Conservation (phyloP, 2,113 vertebrate species). For the Beaufortia kweichowensis region DNA sequence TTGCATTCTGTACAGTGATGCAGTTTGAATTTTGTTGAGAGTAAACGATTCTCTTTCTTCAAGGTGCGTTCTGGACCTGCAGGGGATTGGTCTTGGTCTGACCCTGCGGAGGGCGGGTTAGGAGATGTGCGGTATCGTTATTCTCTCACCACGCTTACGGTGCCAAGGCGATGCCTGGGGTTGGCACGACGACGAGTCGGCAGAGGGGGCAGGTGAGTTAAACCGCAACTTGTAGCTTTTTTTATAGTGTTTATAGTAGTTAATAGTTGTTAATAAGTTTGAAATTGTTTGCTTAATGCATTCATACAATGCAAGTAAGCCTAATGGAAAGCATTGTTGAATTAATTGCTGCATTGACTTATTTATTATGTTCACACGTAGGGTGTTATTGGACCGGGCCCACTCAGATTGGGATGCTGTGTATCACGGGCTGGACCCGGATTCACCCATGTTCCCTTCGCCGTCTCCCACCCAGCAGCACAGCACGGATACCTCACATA, state of each 20-base stretch:
- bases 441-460: slow-evolving; percentile 80
- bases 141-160: slow-evolving; percentile 92
- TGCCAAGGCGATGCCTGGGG: slow-evolving; percentile 87
- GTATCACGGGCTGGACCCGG: slow-evolving; percentile 84
- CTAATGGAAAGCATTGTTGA: too few relatives aligned
- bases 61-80: slow-evolving; percentile 85
- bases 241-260: too few relatives aligned
- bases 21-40: not conserved
- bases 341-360: not conserved
- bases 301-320: too few relatives aligned
- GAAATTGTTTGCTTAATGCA: too few relatives aligned
- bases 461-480: slow-evolving; percentile 84
- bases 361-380: slow-evolving; percentile 52
- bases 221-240: too few relatives aligned
- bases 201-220: slow-evolving; percentile 90
- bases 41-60: not conserved
- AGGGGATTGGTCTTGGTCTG: slow-evolving; percentile 90
- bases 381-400: slow-evolving; percentile 91
- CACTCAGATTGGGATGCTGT: slow-evolving; percentile 80
- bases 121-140: slow-evolving; percentile 91
- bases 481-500: slow-evolving; percentile 92
- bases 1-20: not conserved
- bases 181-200: slow-evolving; percentile 90
- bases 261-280: too few relatives aligned
- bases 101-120: slow-evolving; percentile 82